Base-by-base conservation (phyloP, 1,140 invertebrate genomes). In the Drosophila arizonae region DNA sequence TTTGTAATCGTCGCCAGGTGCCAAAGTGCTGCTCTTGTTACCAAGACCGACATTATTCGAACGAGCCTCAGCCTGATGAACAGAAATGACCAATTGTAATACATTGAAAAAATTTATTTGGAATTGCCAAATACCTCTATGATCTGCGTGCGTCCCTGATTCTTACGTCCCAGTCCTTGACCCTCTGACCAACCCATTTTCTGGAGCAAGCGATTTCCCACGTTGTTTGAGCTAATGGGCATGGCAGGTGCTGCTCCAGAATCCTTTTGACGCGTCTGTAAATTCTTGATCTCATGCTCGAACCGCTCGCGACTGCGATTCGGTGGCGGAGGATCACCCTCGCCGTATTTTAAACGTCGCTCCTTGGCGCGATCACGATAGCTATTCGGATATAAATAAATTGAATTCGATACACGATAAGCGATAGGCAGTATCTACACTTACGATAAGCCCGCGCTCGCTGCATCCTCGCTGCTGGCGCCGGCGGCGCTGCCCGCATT, bases 111-210 rank as follows among this genome's bases (percentile, higher is more conserved):
- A 45, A 28, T 26, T 28, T 60, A 11, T 3, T 3, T 6, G 1
- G 11, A 11, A 6, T 9, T 8, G 3, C 1, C 1, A n/a, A n/a
- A 45, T 81, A 96, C 96, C 93, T 98, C 96, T 71, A 99, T 97
- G 54, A 98, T 98, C 52, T 95, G 96, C 6, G 97, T 97, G 79
- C 97, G 94, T n/a, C 98, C 98, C 93, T 99, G 98, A 90, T 97
- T 97, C 36, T 94, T 94, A 90, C 96, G 97, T 4, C 98, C 99
- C 10, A 99, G 92, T 0, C 99, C 99, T 94, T 97, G 95, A 1
- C 98, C 99, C 91, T 98, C 97, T 6, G 95, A 96, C 98, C 99
- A 99, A 0, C 99, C 99, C 98, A 99, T 99, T 92, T 98, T 99
- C 92, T 99, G 98, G 46, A 99, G 91, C 79, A 99, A 93, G 92